Base-by-base conservation (phyloP, 2,888 invertebrate species). In the Orthosia cruda region DNA sequence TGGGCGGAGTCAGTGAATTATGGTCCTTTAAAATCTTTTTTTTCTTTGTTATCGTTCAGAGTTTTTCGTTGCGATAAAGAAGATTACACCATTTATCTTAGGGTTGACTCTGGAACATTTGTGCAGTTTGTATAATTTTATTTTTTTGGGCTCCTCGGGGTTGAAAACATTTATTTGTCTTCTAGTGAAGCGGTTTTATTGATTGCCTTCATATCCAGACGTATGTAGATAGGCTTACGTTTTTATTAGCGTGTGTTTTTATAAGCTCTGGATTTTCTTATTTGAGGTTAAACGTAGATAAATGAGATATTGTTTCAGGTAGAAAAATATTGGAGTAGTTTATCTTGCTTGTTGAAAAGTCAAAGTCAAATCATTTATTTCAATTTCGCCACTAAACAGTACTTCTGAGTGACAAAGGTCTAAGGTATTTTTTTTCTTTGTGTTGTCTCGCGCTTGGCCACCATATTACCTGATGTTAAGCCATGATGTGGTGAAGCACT, bases 21-120 rank as follows among this genome's bases (percentile, higher is more conserved):
- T 94, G 88, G 92, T 92, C 94, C 92, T 95, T 95, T 94, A 95
- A 95, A 95, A 95, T 94, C 92, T 93, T 94, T 94, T 94, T 85
- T 87, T 83, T 73, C 92, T 94, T 93, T 94, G 93, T 95, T 94
- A 94, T 93, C 94, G 91, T 91, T 91, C 92, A 87, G 93, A 93
- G 92, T 94, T 94, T 92, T 92, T 92, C 89, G 83, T 91, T 88
- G 89, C 93, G 94, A 94, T 95, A 95, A 94, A 94, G 90, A 89
- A 93, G 94, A 95, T 95, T 95, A 94, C 92, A 83, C 92, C 92
- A 94, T 95, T 93, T 94, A 94, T 95, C 94, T 94, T 92, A 80
- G 79, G 87, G 88, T 78, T 89, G 86, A 87, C 89, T 91, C 88
- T 88, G 89, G 84, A 80, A 91, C 91, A 91, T 91, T 93, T 91